Base-by-base conservation (phyloP, 2,113 vertebrate species). In the Pygathrix nemaeus region DNA sequence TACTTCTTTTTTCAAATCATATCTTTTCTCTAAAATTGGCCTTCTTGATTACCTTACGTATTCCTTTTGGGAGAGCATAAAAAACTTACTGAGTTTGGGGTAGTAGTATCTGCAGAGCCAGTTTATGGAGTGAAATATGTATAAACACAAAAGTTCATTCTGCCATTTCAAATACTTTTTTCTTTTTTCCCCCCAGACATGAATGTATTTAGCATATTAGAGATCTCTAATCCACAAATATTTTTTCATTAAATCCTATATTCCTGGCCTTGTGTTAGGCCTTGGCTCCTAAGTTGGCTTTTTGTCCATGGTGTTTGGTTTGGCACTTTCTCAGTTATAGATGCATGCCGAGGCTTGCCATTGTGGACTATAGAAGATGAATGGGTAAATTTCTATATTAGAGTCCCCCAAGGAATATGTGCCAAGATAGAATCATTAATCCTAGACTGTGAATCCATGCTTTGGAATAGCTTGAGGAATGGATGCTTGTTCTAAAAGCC, bases 51-150 rank as follows among this genome's bases (percentile, higher is more conserved):
- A 68, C 79, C 20, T 84, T 59, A 94, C 12, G 68, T 87, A 92
- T 30, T 85, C 59, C 43, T 82, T 94, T 81, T 48, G 23, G n/a
- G 20, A 70, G 13, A 72, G 13, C 52, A 82, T 95, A 66, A 88
- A 91, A 52, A 80, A 40, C 61, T 79, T 73, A 30, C 2, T 90
- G 84, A 12, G 13, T 84, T 82, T 93, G 61, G 32, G 76, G 21
- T 93, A 76, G 18, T 64, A 50, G 92, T 85, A 81, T 14, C 59
- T 83, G 5, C 32, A 50, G 61, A 87, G 32, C 43, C 80, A 72
- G 52, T 83, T 92, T 86, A 89, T 95, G 25, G 61, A 92, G 16
- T 89, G n/a, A 96, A 94, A 96, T 93, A 78, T 94, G 13, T 92
- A n/a, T 93, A 81, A 95, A 78, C 27, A 57, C 32, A 81, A 59